Base-by-base conservation (phyloP, 2,113 vertebrate species). In the Crypturellus undulatus region DNA sequence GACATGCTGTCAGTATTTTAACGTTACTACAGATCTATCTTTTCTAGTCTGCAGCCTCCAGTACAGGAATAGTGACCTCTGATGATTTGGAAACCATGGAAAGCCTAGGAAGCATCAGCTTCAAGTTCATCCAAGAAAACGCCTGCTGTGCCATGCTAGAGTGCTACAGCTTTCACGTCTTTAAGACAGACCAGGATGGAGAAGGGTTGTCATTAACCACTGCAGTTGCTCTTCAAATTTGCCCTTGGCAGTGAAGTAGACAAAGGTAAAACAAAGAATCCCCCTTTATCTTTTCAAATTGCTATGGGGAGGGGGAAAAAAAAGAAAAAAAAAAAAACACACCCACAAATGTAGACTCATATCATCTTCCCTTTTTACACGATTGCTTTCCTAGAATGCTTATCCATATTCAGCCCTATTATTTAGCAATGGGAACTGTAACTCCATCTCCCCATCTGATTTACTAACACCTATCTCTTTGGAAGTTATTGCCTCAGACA, bases 171-270 rank as follows among this genome's bases (percentile, higher is more conserved):
- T 83, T 60, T 59, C 40, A 63, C 72, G 78, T 75, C 64, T 9
- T 28, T 25, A 36, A 80, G 45, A 42, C 26, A 86, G 72, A 63
- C 30, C 70, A 28, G 60, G 60, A 54, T 68, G 64, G 76, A 73
- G 76, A 78, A 93, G 73, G 30, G 45, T 10, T 83, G 75, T 73
- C 85, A 47, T 34, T 38, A 75, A 73, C 64, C 58, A 71, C 73
- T 11, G 2, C 2, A 21, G 56, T 12, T 89, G 56, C 86, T 77
- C 81, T 71, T 90, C 80, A 34, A 19, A 38, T 42, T 64, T 68
- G 88, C 93, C 79, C 90, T 90, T 81, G 88, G 56, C 51, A 93
- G 26, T 24, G 76, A 73, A 92, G 65, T 2, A 71, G 64, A 80
- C 28, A 18, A 25, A 21, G n/a, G 8, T 10, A 59, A 94, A 90